Percentiles rank a stretch among this genome's conserved stretches.
Evolutionary conservation across 2,888 invertebrate species (phyloP).

Genomic region (Lomographa bimaculata): DNA sequence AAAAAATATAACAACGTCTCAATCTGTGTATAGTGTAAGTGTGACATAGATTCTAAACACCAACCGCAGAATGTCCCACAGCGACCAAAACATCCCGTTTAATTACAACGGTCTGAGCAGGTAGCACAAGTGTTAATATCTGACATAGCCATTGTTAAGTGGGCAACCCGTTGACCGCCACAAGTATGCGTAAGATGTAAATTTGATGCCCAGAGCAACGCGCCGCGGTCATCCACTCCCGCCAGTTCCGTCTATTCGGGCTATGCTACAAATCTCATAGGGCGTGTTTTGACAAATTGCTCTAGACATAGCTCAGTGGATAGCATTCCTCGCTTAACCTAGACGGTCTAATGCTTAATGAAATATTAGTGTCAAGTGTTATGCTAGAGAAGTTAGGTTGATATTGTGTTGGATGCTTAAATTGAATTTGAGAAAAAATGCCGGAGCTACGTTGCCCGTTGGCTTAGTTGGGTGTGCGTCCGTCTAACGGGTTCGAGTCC

Average conservation of each 20-base stretch:
- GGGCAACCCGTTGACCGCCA: constrained; percentile 52
- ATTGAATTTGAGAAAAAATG: too few relatives aligned
- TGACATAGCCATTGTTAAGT: constrained; percentile 39
- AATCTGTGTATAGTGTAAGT: too few relatives aligned
- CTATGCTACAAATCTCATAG: constrained; percentile 54
- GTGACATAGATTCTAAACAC: too few relatives aligned
- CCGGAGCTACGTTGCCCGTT: too few relatives aligned
- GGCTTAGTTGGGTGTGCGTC: too few relatives aligned
- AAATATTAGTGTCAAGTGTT: neutral
- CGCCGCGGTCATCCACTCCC: constrained; percentile 52
- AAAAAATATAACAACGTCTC: too few relatives aligned
- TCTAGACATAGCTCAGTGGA: constrained; percentile 18
- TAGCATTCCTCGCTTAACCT: constrained; percentile 24
- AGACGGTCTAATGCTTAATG: constrained; percentile 7
- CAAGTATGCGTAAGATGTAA: constrained; percentile 74
- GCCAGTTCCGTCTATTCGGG: constrained; percentile 51
- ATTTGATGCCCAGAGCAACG: constrained; percentile 70
- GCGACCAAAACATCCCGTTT: constrained; percentile 6
- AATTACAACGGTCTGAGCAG: constrained; percentile 7
- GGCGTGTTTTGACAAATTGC: constrained; percentile 49
- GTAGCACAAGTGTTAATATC: constrained; percentile 16
- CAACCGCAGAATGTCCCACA: too few relatives aligned
- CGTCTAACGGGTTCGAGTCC: too few relatives aligned
- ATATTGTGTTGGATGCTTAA: too few relatives aligned
- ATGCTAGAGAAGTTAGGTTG: too few relatives aligned